A percentile compares a stretch with the other conserved stretches of the same genome.
phyloP scores from a whole-genome alignment of 2,797 vertebrate genomes.

The Dermochelys coriacea region DNA sequence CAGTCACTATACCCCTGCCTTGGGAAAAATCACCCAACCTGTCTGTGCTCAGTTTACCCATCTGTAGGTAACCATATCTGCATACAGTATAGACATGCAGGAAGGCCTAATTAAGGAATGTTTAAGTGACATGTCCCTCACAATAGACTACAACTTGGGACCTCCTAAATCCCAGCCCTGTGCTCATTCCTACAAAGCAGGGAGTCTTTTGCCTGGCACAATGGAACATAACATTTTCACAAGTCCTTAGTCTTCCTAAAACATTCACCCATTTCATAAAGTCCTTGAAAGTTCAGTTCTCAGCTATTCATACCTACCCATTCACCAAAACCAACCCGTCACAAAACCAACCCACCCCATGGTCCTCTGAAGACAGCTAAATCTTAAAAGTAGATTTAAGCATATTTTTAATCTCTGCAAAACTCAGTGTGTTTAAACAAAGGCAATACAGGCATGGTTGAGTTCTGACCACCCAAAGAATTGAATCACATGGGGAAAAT shows the following conservation, averaged over 20 bases:
- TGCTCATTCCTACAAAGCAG: not conserved
- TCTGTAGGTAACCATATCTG: not conserved
- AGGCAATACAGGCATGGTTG: not conserved
- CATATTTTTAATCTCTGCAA: not conserved
- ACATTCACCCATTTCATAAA: not conserved
- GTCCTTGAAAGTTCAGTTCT: not conserved
- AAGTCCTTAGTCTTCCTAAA: not conserved
- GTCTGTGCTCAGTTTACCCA: not conserved
- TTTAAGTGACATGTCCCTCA: not conserved
- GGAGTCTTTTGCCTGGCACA: not conserved
- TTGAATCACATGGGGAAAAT: not conserved
- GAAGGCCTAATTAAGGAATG: not conserved
- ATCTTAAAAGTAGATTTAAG: not conserved
- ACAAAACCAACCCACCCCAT: accelerated
- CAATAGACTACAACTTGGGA: not conserved
- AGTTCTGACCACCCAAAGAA: not conserved
- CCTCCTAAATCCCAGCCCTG: not conserved
- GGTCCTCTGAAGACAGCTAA: not conserved
- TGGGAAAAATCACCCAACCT: not conserved
- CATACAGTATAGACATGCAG: not conserved
- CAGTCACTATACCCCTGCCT: not conserved
- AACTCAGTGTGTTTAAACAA: not conserved
- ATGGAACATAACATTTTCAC: not conserved
- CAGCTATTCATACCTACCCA: not conserved
- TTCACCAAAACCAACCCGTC: not conserved